phyloP scores from a whole-genome alignment of 1,140 invertebrate species.

The Colletes latitarsis region DNA sequence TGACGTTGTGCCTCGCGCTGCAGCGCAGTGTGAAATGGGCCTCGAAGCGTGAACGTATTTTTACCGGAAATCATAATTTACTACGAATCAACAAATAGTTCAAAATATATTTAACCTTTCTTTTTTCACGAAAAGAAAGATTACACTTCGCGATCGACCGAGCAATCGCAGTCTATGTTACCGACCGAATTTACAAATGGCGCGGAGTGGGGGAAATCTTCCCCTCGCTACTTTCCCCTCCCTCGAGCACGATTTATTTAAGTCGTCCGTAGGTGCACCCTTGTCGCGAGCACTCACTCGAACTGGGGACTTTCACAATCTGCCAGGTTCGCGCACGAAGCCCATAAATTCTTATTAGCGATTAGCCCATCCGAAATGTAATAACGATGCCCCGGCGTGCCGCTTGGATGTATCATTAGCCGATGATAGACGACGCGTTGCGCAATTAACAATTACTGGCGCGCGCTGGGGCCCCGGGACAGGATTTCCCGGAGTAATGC shows the following conservation, averaged over 20 bases:
- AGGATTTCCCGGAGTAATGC: conserved; percentile 18
- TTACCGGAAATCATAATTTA: too few species aligned
- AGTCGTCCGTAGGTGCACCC: conserved; percentile 35
- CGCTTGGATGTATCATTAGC: conserved; percentile 63
- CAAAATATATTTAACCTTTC: too few species aligned
- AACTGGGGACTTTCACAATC: conserved; percentile 61
- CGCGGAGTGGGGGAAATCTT: too few species aligned
- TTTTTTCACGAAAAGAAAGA: too few species aligned
- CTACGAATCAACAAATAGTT: too few species aligned
- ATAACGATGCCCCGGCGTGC: conserved; percentile 54
- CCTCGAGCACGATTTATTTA: conserved; percentile 35
- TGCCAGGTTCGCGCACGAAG: conserved; percentile 54
- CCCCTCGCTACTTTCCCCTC: conserved; percentile 1
- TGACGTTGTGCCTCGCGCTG: too few species aligned
- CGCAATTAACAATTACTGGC: conserved; percentile 63
- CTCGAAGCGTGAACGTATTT: too few species aligned
- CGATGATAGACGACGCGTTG: conserved; percentile 60
- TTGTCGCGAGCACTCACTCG: conserved; percentile 27
- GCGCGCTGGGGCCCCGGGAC: neutral
- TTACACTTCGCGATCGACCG: too few species aligned
- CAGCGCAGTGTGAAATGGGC: too few species aligned
- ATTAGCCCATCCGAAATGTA: conserved; percentile 68
- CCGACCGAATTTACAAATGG: too few species aligned
- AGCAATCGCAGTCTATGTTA: too few species aligned
- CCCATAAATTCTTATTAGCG: conserved; percentile 66